phyloP scores from a whole-genome alignment of 2,888 invertebrate genomes.

The Herminia tarsipennalis region DNA sequence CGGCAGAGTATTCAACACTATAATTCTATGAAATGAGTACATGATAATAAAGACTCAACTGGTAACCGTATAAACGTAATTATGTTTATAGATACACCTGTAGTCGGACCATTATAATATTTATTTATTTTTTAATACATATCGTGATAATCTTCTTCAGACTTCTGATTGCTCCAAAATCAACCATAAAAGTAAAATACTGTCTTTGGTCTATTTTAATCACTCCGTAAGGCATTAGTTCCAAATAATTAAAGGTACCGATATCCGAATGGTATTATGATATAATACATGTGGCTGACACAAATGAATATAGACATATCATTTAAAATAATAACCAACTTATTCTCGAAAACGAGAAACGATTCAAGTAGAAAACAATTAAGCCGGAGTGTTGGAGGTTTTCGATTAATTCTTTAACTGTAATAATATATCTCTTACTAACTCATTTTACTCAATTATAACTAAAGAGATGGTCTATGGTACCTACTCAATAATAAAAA shows the following conservation, averaged over 20 bases:
- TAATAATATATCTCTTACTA: not conserved
- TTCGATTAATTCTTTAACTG: slow-evolving; percentile 4
- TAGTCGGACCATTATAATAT: too few relatives aligned
- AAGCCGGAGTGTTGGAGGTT: slow-evolving; percentile 17
- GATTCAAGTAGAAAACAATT: slow-evolving; percentile 32
- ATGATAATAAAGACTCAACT: too few relatives aligned
- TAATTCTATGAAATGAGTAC: too few relatives aligned
- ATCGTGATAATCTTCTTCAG: too few relatives aligned
- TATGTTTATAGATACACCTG: too few relatives aligned
- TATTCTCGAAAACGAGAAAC: slow-evolving; percentile 14
- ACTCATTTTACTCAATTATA: not conserved
- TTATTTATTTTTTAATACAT: too few relatives aligned
- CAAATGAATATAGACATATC: slow-evolving; percentile 64
- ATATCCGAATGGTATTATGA: slow-evolving; percentile 65
- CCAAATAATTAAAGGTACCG: slow-evolving; percentile 58
- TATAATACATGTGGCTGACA: slow-evolving; percentile 61
- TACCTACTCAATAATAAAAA: not conserved
- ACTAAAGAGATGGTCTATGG: not conserved
- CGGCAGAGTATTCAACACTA: too few relatives aligned
- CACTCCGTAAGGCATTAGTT: slow-evolving; percentile 52
- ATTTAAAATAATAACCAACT: slow-evolving; percentile 63
- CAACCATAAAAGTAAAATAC: slow-evolving; percentile 64
- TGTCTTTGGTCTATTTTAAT: slow-evolving; percentile 58
- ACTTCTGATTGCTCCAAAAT: slow-evolving; percentile 52
- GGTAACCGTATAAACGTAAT: too few relatives aligned